phyloP scores from a whole-genome alignment of 2,888 invertebrate genomes.

The Imbricaverruca yamaguchii region DNA sequence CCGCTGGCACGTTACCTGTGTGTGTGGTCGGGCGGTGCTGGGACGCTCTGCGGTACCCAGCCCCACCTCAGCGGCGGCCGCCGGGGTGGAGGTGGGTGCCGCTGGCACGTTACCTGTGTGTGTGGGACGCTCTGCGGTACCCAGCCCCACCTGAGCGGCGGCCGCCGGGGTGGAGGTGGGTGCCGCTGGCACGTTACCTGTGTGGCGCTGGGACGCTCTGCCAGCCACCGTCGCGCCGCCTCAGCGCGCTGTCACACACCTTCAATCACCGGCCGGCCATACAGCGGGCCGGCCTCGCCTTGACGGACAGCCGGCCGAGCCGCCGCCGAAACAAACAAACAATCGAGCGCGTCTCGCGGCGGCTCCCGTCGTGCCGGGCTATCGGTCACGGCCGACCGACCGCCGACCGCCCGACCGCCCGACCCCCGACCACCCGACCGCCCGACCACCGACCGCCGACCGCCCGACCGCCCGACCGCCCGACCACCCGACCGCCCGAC shows the following conservation, averaged over 20 bases:
- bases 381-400: too few species aligned
- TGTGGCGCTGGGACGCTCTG: neutral
- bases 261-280: slow-evolving; percentile 9
- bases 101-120: neutral
- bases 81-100: neutral
- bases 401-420: too few species aligned
- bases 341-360: too few species aligned
- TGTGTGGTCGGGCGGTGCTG: neutral
- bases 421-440: too few species aligned
- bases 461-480: too few species aligned
- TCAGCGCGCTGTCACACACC: neutral
- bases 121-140: neutral
- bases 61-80: neutral
- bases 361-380: too few species aligned
- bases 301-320: neutral
- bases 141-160: neutral
- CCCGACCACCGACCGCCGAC: too few species aligned
- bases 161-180: neutral
- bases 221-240: neutral
- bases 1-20: neutral
- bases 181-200: neutral
- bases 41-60: neutral
- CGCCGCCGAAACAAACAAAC: neutral
- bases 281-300: neutral
- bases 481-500: too few species aligned